A percentile compares a stretch with the other conserved stretches of the same genome.
These are phyloP conservation scores for Gallinago stenura DNA, from an alignment of 2,797 vertebrate species.

Conservation along the genomic window DNA sequence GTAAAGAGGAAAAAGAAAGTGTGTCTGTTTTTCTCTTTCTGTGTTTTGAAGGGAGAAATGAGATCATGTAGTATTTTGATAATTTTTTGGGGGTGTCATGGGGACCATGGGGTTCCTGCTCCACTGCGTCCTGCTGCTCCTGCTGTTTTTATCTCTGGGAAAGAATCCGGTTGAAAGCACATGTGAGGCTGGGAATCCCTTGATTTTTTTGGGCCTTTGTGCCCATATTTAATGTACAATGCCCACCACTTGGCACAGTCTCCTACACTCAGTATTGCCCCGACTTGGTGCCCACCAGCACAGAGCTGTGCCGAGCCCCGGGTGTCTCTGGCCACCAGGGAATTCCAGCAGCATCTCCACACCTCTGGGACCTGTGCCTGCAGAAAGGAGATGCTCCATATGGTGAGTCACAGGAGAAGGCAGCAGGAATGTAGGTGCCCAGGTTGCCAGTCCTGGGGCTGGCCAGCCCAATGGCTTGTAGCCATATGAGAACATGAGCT, in stretches of 20 bases:
- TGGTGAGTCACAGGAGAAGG: rapidly evolving
- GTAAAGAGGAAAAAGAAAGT: neutral
- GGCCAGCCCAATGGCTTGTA: rapidly evolving
- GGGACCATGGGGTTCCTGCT: neutral
- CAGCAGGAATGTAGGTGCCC: neutral
- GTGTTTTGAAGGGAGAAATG: neutral
- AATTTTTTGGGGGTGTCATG: neutral
- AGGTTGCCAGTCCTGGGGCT: rapidly evolving
- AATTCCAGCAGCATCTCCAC: neutral
- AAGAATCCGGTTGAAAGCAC: too few species aligned
- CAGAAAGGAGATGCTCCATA: neutral
- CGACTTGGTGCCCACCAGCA: rapidly evolving
- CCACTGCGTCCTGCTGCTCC: neutral
- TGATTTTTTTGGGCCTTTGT: neutral
- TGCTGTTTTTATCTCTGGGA: neutral
- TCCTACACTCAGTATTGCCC: neutral
- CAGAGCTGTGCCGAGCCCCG: neutral
- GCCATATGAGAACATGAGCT: rapidly evolving
- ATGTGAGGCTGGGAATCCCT: rapidly evolving
- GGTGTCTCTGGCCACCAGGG: neutral
- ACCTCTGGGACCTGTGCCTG: neutral
- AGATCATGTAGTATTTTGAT: too few species aligned
- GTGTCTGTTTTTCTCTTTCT: neutral
- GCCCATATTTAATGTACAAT: rapidly evolving
- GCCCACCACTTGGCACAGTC: rapidly evolving